A percentile compares a stretch with the other conserved stretches of the same genome.
Evolutionary conservation across 1,140 invertebrate species (phyloP).

Genomic region (Listronotus bonariensis): DNA sequence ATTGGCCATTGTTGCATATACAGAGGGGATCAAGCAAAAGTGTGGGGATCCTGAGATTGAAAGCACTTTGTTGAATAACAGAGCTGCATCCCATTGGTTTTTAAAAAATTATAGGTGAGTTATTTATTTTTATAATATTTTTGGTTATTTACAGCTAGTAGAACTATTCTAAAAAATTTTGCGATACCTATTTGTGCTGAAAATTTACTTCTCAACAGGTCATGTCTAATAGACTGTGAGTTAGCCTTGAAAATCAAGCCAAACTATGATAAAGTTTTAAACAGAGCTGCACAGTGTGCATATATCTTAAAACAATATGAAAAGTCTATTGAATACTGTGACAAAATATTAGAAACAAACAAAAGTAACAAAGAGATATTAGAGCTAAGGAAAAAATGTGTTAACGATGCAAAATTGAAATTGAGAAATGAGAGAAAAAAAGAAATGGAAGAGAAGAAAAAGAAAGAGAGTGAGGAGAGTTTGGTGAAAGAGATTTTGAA

Average conservation of each 20-base stretch:
- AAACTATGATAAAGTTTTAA: slow-evolving; percentile 78
- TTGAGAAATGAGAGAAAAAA: slow-evolving; percentile 67
- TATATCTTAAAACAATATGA: slow-evolving; percentile 71
- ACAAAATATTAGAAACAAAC: slow-evolving; percentile 66
- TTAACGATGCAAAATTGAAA: slow-evolving; percentile 63
- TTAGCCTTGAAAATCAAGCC: slow-evolving; percentile 77
- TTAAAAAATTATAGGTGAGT: slow-evolving; percentile 80
- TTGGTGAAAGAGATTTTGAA: slow-evolving; percentile 62
- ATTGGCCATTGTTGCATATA: slow-evolving; percentile 69
- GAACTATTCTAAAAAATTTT: slow-evolving; percentile 24
- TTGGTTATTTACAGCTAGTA: no score
- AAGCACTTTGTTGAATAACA: slow-evolving; percentile 87
- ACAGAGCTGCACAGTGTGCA: slow-evolving; percentile 76
- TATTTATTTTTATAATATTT: no score
- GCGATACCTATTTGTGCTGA: slow-evolving; percentile 42
- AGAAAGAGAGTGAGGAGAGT: slow-evolving; percentile 61
- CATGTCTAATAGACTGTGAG: slow-evolving; percentile 74
- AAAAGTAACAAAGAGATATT: slow-evolving; percentile 63
- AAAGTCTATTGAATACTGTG: slow-evolving; percentile 74
- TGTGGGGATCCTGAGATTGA: slow-evolving; percentile 76
- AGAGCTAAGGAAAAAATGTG: slow-evolving; percentile 64
- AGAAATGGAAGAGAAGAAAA: slow-evolving; percentile 60
- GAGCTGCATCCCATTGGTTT: slow-evolving; percentile 86
- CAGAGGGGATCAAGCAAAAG: slow-evolving; percentile 84
- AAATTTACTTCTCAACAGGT: no score